phyloP scores from a whole-genome alignment of 2,113 vertebrate genomes.

The Halichoerus grypus region DNA sequence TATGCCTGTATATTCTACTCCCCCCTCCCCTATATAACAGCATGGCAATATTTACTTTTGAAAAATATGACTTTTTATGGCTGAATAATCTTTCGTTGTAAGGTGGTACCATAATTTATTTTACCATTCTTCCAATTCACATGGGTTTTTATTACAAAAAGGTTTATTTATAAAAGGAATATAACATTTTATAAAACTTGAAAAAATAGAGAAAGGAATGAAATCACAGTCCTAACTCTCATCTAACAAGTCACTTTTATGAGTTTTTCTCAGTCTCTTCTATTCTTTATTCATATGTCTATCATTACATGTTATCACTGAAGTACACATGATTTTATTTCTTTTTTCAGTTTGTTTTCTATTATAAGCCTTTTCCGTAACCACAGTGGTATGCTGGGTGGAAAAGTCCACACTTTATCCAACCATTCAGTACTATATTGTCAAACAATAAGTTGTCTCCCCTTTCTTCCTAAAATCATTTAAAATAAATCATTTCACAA shows the following conservation, averaged over 20 bases:
- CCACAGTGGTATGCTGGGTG: background rate
- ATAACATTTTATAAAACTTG: background rate
- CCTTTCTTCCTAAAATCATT: background rate
- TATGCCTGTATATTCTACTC: background rate
- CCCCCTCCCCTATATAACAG: background rate
- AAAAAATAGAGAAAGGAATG: constrained; percentile 12
- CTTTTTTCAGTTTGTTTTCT: constrained; percentile 31
- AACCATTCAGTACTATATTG: background rate
- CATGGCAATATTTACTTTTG: background rate
- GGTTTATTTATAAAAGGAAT: constrained; percentile 35
- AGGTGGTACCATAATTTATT: background rate
- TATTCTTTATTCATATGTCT: background rate
- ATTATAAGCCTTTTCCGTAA: background rate
- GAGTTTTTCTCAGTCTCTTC: background rate
- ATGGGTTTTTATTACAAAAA: constrained; percentile 1
- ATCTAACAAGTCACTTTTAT: background rate
- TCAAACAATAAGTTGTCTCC: background rate
- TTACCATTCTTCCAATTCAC: background rate
- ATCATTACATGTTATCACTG: background rate
- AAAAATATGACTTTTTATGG: constrained; percentile 1
- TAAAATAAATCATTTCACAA: constrained; percentile 44
- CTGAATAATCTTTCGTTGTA: constrained; percentile 1
- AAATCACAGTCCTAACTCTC: background rate
- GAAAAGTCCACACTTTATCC: background rate
- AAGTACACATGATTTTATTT: background rate